phyloP scores from a whole-genome alignment of 1,140 invertebrate species.

The Macrobrachium rosenbergii region DNA sequence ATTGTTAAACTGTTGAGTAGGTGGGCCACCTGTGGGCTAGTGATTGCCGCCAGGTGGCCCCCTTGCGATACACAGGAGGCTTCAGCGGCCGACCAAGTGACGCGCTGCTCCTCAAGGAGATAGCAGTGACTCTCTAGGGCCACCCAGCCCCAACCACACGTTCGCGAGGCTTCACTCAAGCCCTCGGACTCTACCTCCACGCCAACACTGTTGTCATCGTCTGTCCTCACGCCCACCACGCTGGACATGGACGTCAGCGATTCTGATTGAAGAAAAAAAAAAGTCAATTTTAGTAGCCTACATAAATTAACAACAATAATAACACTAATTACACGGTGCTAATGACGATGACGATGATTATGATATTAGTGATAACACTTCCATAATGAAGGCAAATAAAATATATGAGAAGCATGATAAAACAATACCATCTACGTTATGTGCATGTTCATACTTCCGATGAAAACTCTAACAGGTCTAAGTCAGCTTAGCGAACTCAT shows the following conservation, averaged over 20 bases:
- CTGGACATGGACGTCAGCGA: background rate
- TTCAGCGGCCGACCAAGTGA: constrained; percentile 4
- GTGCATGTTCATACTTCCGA: too few relatives aligned
- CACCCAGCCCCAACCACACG: constrained; percentile 13
- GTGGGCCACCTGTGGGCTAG: background rate
- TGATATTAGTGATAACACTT: background rate
- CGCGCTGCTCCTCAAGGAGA: background rate
- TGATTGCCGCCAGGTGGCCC: background rate
- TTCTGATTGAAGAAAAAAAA: background rate
- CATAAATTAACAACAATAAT: too few relatives aligned
- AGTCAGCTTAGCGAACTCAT: too few relatives aligned
- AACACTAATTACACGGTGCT: background rate
- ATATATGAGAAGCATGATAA: too few relatives aligned
- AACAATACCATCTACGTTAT: too few relatives aligned
- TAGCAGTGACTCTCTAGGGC: background rate
- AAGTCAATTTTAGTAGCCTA: too few relatives aligned
- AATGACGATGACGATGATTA: background rate
- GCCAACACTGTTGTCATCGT: background rate
- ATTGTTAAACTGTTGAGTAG: background rate
- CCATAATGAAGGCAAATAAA: too few relatives aligned
- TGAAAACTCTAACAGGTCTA: too few relatives aligned
- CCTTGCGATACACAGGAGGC: constrained; percentile 11
- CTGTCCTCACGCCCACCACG: background rate
- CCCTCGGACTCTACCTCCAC: background rate
- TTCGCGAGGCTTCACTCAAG: background rate